Percentiles rank a stretch among this genome's conserved stretches.
These are phyloP conservation scores for Molossus alvarezi DNA, from an alignment of 2,797 vertebrate genomes.

Conservation along the genomic window DNA sequence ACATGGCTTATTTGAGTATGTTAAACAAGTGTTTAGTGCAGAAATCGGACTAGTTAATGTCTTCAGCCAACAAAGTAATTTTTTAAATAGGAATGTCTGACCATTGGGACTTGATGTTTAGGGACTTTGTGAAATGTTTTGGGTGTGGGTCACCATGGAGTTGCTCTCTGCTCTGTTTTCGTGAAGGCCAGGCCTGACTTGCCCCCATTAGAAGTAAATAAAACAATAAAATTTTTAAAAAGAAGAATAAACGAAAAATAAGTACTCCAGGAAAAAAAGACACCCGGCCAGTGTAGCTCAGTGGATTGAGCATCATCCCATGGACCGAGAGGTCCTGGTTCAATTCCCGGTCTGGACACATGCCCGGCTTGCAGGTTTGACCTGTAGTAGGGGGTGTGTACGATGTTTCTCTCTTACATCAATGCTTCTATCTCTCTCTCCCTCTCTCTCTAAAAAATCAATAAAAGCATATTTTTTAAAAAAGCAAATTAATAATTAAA, in stretches of 20 bases:
- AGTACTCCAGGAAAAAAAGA: background rate
- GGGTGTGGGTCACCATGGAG: background rate
- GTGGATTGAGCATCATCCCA: too few relatives aligned
- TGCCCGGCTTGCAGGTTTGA: too few relatives aligned
- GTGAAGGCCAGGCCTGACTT: background rate
- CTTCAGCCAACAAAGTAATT: constrained; percentile 42
- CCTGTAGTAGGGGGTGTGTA: too few relatives aligned
- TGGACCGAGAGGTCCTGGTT: too few relatives aligned
- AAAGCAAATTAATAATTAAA: background rate
- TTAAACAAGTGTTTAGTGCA: background rate
- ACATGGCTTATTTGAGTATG: background rate
- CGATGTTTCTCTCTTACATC: too few relatives aligned
- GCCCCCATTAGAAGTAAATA: background rate
- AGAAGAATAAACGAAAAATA: background rate
- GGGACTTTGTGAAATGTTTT: background rate
- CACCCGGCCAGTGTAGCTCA: too few relatives aligned
- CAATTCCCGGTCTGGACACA: too few relatives aligned
- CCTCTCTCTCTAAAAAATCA: too few relatives aligned
- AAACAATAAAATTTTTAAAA: background rate
- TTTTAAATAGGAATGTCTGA: background rate
- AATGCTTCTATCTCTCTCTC: too few relatives aligned
- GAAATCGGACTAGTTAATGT: background rate
- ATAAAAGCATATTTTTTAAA: too few relatives aligned
- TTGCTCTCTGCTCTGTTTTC: background rate
- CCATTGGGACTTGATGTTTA: background rate